Evolutionary conservation across 2,113 vertebrate species (phyloP).

Genomic region (Syrmaticus mikado): DNA sequence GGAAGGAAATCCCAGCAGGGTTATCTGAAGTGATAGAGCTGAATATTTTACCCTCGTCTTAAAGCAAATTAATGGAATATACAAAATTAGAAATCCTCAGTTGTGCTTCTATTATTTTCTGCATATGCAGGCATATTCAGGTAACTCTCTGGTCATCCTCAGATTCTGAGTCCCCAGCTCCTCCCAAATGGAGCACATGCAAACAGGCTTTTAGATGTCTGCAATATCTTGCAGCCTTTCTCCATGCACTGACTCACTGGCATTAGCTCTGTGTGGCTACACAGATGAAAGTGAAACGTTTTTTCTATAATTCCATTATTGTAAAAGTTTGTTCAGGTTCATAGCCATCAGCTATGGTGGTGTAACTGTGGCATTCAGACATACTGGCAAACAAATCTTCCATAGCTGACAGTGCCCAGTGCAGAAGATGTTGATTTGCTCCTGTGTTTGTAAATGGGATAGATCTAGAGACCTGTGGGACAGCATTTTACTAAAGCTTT

Average conservation of each 20-base stretch:
- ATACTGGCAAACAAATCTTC: background rate
- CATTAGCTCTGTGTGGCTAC: background rate
- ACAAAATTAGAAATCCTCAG: background rate
- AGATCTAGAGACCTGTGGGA: background rate
- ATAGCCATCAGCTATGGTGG: background rate
- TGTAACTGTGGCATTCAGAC: background rate
- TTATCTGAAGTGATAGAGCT: background rate
- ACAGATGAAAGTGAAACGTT: background rate
- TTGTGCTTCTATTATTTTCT: background rate
- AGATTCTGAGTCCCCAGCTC: background rate
- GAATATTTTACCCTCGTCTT: background rate
- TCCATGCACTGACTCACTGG: background rate
- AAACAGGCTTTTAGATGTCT: background rate
- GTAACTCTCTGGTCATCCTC: background rate
- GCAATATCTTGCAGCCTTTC: background rate
- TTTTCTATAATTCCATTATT: background rate
- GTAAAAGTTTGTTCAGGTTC: background rate
- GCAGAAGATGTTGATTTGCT: background rate
- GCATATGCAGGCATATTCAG: background rate
- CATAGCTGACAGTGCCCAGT: background rate
- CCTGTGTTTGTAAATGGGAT: background rate
- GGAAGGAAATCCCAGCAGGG: background rate
- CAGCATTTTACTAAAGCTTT: background rate
- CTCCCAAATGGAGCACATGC: background rate
- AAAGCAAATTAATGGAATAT: background rate